phyloP scores from a whole-genome alignment of 2,113 vertebrate species.

The Megaceryle torquata region DNA sequence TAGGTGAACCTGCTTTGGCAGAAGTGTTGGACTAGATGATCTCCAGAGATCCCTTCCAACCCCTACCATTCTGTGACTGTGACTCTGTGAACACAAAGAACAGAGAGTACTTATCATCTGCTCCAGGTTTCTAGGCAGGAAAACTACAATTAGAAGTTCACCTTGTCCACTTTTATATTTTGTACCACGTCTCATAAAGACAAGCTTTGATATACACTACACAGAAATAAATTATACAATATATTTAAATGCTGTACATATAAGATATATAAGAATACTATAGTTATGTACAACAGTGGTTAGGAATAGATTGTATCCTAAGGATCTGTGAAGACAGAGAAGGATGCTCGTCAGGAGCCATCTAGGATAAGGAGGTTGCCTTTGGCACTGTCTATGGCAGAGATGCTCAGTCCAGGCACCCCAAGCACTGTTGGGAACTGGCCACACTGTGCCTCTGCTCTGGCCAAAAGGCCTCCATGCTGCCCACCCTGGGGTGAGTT shows the following conservation, averaged over 20 bases:
- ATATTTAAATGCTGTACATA: neutral
- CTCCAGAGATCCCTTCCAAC: too few relatives aligned
- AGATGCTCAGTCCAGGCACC: neutral
- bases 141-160: neutral
- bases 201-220: neutral
- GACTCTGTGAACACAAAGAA: neutral
- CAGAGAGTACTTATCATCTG: neutral
- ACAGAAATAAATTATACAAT: neutral
- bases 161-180: neutral
- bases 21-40: too few relatives aligned
- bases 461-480: neutral
- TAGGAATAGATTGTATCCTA: neutral
- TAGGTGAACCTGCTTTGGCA: too few relatives aligned
- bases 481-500: neutral
- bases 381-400: rapidly evolving
- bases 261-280: neutral
- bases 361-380: neutral
- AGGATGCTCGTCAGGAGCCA: neutral
- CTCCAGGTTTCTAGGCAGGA: neutral
- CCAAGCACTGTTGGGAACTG: rapidly evolving
- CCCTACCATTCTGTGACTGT: too few relatives aligned
- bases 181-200: neutral
- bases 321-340: neutral
- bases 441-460: neutral
- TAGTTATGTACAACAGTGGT: neutral